Evolutionary conservation across 30 jellyfish, hydroid and myxozoan genomes (phyloP).

Genomic region (Aurelia sp.): DNA sequence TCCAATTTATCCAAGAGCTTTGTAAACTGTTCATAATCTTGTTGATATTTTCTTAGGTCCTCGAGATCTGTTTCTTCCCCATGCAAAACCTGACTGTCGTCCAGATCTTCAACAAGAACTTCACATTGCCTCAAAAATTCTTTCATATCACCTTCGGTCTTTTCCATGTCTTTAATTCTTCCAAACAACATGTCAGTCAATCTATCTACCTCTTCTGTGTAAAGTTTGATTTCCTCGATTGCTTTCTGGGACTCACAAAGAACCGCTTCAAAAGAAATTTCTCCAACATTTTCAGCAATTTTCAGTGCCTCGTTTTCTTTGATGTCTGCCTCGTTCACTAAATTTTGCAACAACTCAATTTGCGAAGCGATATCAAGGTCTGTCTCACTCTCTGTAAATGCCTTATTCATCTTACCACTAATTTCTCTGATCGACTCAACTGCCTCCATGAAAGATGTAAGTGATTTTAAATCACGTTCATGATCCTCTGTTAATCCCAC

Average conservation of each 20-base stretch:
- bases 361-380: background rate
- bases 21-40: background rate
- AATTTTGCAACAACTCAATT: background rate
- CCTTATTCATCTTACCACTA: background rate
- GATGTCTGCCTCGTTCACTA: background rate
- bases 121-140: background rate
- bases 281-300: background rate
- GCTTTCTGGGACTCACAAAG: background rate
- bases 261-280: background rate
- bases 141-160: background rate
- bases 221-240: background rate
- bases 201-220: background rate
- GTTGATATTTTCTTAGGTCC: background rate
- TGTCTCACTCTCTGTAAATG: background rate
- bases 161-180: background rate
- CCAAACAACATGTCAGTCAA: background rate
- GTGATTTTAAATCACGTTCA: background rate
- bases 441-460: background rate
- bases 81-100: background rate
- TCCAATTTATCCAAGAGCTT: background rate
- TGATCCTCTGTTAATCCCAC: background rate
- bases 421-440: background rate
- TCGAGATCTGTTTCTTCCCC: background rate
- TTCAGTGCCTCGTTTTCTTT: background rate
- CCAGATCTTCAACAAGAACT: background rate